phyloP scores from a whole-genome alignment of 1,140 invertebrate genomes.

The Cotesia typhae region DNA sequence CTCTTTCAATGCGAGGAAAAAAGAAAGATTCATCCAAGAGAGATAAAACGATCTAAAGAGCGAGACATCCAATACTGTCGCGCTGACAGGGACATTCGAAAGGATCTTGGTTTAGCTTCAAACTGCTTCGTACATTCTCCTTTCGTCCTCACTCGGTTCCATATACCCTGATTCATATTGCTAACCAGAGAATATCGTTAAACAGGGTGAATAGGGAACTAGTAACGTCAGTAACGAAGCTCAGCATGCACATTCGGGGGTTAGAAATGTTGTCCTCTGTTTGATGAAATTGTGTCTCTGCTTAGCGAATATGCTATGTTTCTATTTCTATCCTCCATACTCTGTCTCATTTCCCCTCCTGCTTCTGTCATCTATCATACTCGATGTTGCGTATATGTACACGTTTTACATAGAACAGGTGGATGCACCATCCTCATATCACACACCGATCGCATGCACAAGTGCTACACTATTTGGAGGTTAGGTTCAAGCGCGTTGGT shows the following conservation, averaged over 20 bases:
- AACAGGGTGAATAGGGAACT: conserved; percentile 25
- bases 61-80: conserved; percentile 30
- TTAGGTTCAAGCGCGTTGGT: conserved; percentile 12
- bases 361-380: background rate
- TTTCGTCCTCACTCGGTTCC: conserved; percentile 22
- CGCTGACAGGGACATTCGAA: conserved; percentile 36
- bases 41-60: background rate
- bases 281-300: conserved; percentile 30
- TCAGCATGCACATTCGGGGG: background rate
- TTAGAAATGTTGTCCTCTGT: conserved; percentile 22
- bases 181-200: conserved; percentile 23
- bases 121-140: conserved; percentile 35
- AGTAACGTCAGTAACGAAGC: conserved; percentile 30
- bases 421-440: conserved; percentile 18
- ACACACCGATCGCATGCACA: conserved; percentile 20
- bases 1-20: conserved; percentile 6
- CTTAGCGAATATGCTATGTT: background rate
- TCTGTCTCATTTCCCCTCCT: background rate
- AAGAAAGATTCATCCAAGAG: too few relatives aligned
- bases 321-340: too few relatives aligned
- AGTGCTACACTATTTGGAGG: conserved; percentile 20
- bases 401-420: conserved; percentile 27
- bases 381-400: conserved; percentile 12
- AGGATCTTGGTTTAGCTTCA: conserved; percentile 33
- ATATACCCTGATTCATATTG: conserved; percentile 23